These are phyloP conservation scores for Ryuthela nishihirai DNA, from an alignment of 2,888 invertebrate genomes.

Conservation along the genomic window DNA sequence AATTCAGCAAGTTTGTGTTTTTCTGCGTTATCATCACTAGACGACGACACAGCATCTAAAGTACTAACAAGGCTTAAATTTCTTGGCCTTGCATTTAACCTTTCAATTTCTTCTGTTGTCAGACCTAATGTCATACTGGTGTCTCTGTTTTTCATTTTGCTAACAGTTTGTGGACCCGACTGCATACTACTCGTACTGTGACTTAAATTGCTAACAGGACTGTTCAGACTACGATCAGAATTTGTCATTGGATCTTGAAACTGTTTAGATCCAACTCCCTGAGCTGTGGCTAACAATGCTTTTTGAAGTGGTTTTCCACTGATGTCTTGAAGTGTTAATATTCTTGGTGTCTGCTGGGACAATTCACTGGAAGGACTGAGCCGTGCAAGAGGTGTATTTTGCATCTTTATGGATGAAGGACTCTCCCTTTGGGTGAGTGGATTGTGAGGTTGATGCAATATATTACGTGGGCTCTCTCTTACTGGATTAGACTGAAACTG, in stretches of 20 bases:
- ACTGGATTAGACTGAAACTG: conserved; percentile 53
- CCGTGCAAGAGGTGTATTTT: conserved; percentile 84
- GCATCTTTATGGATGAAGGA: conserved; percentile 59
- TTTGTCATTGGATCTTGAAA: conserved; percentile 66
- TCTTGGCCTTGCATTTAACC: conserved; percentile 79
- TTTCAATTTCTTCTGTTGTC: conserved; percentile 88
- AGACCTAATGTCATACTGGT: conserved; percentile 69
- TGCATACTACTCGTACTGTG: conserved; percentile 61
- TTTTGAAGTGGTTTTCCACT: conserved; percentile 88
- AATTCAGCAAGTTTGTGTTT: conserved; percentile 47
- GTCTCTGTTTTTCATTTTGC: conserved; percentile 44
- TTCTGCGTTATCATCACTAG: conserved; percentile 46
- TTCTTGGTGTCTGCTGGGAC: conserved; percentile 84
- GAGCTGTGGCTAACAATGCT: conserved; percentile 84
- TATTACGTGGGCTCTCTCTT: conserved; percentile 55
- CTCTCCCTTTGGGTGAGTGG: conserved; percentile 43
- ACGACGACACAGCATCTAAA: conserved; percentile 88
- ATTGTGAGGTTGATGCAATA: conserved; percentile 46
- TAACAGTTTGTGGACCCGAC: conserved; percentile 38
- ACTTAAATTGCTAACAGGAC: conserved; percentile 83
- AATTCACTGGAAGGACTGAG: conserved; percentile 88
- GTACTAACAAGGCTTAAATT: conserved; percentile 89
- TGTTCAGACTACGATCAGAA: conserved; percentile 85
- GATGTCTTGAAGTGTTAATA: conserved; percentile 87
- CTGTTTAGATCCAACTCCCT: conserved; percentile 56